Percentiles rank a stretch among this genome's conserved stretches.
Evolutionary conservation across 2,888 invertebrate species (phyloP).

Genomic region (Hyppa rectilinea): DNA sequence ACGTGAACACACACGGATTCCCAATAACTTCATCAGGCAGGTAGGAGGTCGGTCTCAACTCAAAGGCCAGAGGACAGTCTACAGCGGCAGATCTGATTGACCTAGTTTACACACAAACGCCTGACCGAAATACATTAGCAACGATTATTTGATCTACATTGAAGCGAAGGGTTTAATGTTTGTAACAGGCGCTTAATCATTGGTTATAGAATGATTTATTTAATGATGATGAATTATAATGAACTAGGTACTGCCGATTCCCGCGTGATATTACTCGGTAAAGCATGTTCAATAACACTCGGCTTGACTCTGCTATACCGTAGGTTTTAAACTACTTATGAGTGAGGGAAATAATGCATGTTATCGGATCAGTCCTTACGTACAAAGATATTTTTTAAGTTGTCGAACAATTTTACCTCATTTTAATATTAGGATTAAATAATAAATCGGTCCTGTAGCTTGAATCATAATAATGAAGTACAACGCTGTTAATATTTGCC

Average conservation of each 20-base stretch:
- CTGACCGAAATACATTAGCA: conserved; percentile 54
- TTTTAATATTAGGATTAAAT: neutral
- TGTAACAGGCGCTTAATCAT: neutral
- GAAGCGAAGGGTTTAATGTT: conserved; percentile 2
- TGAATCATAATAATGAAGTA: neutral
- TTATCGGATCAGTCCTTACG: neutral
- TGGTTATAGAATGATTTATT: neutral
- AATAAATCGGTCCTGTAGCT: neutral
- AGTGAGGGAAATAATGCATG: too few species aligned
- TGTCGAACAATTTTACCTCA: neutral
- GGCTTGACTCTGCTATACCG: neutral
- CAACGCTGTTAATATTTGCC: neutral
- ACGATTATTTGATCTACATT: conserved; percentile 20
- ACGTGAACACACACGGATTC: neutral
- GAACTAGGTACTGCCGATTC: too few species aligned
- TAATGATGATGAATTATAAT: neutral
- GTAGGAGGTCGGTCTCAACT: conserved; percentile 13
- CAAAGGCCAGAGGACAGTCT: conserved; percentile 34
- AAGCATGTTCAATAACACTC: neutral
- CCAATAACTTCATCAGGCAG: conserved; percentile 39
- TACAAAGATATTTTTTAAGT: neutral
- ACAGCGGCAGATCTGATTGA: conserved; percentile 18
- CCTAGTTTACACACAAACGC: conserved; percentile 50
- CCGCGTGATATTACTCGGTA: too few species aligned
- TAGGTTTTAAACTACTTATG: neutral